Base-by-base conservation (phyloP, 2,113 vertebrate genomes). In the Labeo catla region DNA sequence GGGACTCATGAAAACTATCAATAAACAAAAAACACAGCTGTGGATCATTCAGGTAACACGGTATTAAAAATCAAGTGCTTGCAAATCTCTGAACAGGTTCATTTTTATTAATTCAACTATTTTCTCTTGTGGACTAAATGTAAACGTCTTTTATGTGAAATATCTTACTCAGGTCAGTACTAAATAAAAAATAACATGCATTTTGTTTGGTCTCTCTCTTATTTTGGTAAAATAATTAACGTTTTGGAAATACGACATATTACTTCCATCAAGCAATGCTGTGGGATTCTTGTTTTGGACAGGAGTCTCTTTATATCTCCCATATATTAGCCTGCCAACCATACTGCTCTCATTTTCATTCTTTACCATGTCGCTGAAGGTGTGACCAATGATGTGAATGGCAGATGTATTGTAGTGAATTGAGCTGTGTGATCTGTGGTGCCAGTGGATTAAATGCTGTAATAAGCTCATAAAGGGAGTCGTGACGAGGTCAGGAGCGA, bases 391-490 rank as follows among this genome's bases (percentile, higher is more conserved):
- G n/a, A 36, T 73, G 52, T 84, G n/a, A 74, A 74, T 57, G 10
- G 76, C 34, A 59, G 16, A 59, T 79, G 54, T 59, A n/a, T 79
- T 43, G 21, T 79, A 77, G 49, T 28, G 81, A 39, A 12, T 6
- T 13, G 63, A 70, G 81, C 65, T 36, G 8, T 72, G 65, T 76
- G 68, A 73, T 76, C 70, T 63, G 1, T 47, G 70, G 5, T 8
- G 19, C 50, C 70, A 16, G 15, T 61, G 52, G 54, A 61, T 76
- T 76, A 16, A 34, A 28, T 76, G 57, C 68, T 49, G 83, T 49
- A 76, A 84, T 49, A 84, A 47, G 54, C 83, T 61, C 68, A 76
- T 47, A 19, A 76, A 72, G 19, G 54, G 66, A 76, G 83, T 74
- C 39, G 36, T 74, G 50, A 59, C 23, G 54, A 21, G 54, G 54